Base-by-base conservation (phyloP, 1,140 invertebrate genomes). In the Euura saliciscinereae region DNA sequence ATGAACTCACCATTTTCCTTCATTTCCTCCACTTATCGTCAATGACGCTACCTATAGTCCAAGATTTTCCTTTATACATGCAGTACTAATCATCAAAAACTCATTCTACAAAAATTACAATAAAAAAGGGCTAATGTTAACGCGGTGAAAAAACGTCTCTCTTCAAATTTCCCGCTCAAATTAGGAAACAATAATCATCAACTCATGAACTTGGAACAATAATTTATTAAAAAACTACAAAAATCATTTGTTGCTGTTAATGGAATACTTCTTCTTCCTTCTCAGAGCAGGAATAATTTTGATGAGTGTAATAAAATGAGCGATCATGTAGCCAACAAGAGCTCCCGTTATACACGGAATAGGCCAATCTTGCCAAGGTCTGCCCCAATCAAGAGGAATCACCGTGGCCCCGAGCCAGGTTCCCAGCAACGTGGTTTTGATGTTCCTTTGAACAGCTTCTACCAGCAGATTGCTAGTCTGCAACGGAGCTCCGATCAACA, bases 301-400 rank as follows among this genome's bases (percentile, higher is more conserved):
- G 66, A 85, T 45, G 4, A 91, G 80, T 64, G 87, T 90, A 68
- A 91, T 73, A 68, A 91, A 88, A 86, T 91, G 89, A 7, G 89
- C 88, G 2, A 89, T 64, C 13, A 90, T 83, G 75, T 90, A 92
- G 4, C 93, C 93, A 71, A 90, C 74, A 5, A 94, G 79, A n/a
- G 93, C 91, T 68, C 94, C 94, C 6, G 92, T 85, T 71, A 90
- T 89, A 79, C 93, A 94, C 4, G 94, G 93, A 77, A 95, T 91
- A 1, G 94, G 94, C 94, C 95, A 96, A 70, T 84, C 86, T 87
- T 95, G 96, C 96, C 96, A 98, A 1, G 94, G 93, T 73, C 93
- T 89, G 83, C 98, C 95, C 97, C 97, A 98, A 84, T 98, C 96
- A 8, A 98, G 85, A 43, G 96, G 96, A 74, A 98, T 96, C 1